Base-by-base conservation (phyloP, 1,140 invertebrate genomes). In the Hermetia illucens region DNA sequence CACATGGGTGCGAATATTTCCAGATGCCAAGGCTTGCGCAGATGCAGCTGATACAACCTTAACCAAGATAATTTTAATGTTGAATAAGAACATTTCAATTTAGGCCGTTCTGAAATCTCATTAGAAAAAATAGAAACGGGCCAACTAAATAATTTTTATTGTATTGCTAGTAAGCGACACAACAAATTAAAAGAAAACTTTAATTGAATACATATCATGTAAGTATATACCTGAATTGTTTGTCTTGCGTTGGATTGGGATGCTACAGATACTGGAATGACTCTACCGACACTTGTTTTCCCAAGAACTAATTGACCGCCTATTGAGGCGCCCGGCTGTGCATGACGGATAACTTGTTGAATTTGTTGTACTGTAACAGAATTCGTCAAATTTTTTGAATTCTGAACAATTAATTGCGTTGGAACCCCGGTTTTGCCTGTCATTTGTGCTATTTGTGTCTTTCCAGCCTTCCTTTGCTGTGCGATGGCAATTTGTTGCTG, bases 321-420 rank as follows among this genome's bases (percentile, higher is more conserved):
- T 17, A 49, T 44, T 24, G 46, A 38, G 0, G 50, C 44, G 12
- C 52, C 52, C 30, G 47, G 56, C 34, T 60, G 66, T 0, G 72
- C 69, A 33, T 73, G 70, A 36, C 81, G 74, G 52, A 83, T 77
- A 15, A 81, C 76, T 51, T 83, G 79, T 41, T 82, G 79, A 20
- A 85, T 69, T 47, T 85, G 80, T 47, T 85, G 81, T 33, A 85
- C 70, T 0, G 77, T 81, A 55, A 82, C 72, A 2, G 75, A 70
- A 2, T 71, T 61, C 1, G 72, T 64, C 22, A 79, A 27, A 12
- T 71, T 64, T 53, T 82, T 82, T 1, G 52, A 52, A 39, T 57
- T 61, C 18, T 61, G 58, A 32, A 61, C 57, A 16, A 61, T 34
- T 31, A 60, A 36, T 38, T 61, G 57, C 0, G 58, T 56, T 32